These are phyloP conservation scores for Heteronetta atricapilla DNA, from an alignment of 2,113 vertebrate species.

Conservation along the genomic window DNA sequence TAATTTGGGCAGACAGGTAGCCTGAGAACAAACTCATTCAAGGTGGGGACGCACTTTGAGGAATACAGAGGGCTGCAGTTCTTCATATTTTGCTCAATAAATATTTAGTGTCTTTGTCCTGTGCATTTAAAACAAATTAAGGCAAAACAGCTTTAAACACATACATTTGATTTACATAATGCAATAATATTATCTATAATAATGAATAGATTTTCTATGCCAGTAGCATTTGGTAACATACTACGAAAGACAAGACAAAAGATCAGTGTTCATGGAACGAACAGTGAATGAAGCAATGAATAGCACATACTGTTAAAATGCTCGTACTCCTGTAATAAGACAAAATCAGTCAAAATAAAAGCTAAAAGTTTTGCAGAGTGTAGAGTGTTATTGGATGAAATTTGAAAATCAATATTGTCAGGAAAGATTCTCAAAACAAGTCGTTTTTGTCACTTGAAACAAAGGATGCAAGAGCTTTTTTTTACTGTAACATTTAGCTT, in stretches of 20 bases:
- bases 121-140: neutral
- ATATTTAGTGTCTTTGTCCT: neutral
- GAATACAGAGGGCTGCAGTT: fast-evolving
- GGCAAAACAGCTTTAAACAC: neutral
- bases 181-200: neutral
- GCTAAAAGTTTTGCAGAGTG: neutral
- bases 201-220: neutral
- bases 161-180: neutral
- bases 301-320: neutral
- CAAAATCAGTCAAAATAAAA: neutral
- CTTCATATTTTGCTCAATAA: neutral
- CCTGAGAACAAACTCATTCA: neutral
- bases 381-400: neutral
- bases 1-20: neutral
- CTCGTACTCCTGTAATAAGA: neutral
- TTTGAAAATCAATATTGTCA: neutral
- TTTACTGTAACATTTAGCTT: neutral
- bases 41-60: neutral
- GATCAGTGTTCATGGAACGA: neutral
- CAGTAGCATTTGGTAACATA: neutral
- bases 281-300: neutral
- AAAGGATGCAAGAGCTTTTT: constrained; percentile 2
- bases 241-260: neutral
- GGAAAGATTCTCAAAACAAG: neutral
- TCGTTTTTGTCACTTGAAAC: neutral